Evolutionary conservation across 53 echinoderm and acorn worm species (phyloP), one percentile per base, ranked within the genome.

Genomic region (Stichopus horrens): DNA sequence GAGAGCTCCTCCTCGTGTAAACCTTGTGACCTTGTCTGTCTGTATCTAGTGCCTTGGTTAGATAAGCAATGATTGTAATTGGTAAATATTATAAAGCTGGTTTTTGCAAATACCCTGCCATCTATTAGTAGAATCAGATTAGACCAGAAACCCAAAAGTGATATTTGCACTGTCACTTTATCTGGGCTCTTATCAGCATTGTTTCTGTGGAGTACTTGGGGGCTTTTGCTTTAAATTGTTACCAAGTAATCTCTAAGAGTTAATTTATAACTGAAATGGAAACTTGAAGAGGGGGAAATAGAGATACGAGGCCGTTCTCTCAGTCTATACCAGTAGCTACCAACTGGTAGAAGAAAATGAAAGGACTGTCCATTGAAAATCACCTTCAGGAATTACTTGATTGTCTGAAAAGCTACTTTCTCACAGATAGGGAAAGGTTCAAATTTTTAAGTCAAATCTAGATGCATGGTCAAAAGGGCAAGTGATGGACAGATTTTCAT

Each of bases 191-290:
- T 81, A 81, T 81, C 81, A 56, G 57, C 22, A 5, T 81, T 81
- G 81, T 56, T 56, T 81, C 57, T 57, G 57, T 81, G 57, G 81
- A 81, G 81, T 81, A 58, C 81, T 81, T 81, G 57, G 81, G 37
- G 37, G 58, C 10, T 81, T 81, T 81, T 81, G 57, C 81, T 81
- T 37, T 81, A 81, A 81, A 81, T 81, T 81, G 81, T 81, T 81
- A 81, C 56, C 81, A 57, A 81, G 81, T 81, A 58, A 81, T 81
- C 81, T 57, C n/a, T 5, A 81, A 81, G 3, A 20, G 81, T 81
- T 81, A 81, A 81, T 81, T 53, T 57, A 58, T 81, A 81, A 81
- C 81, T 20, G 81, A 81, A 11, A 58, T 81, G 57, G 14, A 81
- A 81, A 57, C 71, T 71, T 13, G 14, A 71, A 71, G 5, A 20